Conservation (phyloP, 2,888 invertebrate genomes). For the Diadegma fenestrale region DNA sequence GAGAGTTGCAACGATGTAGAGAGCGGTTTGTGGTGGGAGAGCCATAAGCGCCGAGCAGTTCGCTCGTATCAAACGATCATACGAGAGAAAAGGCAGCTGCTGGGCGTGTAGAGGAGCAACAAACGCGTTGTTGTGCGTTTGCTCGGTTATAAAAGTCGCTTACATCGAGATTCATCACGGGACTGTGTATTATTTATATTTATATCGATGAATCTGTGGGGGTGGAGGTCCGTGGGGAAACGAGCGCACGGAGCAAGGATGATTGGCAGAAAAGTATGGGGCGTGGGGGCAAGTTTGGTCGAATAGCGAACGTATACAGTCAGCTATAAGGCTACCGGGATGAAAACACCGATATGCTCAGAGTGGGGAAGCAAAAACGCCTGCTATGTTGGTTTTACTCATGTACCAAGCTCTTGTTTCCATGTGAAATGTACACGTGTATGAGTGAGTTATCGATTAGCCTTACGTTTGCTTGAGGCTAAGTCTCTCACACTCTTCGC, state of each 20-base stretch:
- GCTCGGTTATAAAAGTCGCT: constrained; percentile 52
- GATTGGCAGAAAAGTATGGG: constrained; percentile 65
- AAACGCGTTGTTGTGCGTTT: constrained; percentile 63
- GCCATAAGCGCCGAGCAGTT: constrained; percentile 48
- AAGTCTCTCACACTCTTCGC: constrained; percentile 70
- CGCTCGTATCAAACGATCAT: constrained; percentile 67
- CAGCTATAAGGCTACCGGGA: constrained; percentile 77
- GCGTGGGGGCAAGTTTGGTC: constrained; percentile 72
- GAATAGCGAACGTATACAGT: constrained; percentile 78
- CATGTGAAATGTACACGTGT: constrained; percentile 78
- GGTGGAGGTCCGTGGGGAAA: constrained; percentile 36
- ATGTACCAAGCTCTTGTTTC: constrained; percentile 66
- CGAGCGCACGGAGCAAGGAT: constrained; percentile 2
- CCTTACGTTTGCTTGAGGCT: constrained; percentile 72
- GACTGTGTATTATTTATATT: constrained; percentile 22
- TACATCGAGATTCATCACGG: constrained; percentile 49
- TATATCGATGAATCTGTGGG: constrained; percentile 50
- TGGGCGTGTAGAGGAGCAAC: constrained; percentile 60
- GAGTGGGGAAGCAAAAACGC: constrained; percentile 53
- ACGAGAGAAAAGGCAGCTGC: constrained; percentile 64
- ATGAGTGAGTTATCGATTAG: constrained; percentile 83
- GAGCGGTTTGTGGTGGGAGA: constrained; percentile 48
- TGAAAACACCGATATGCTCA: constrained; percentile 64
- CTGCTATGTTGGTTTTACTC: constrained; percentile 48
- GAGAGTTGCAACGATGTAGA: constrained; percentile 42